Conservation (phyloP, 2,113 vertebrate genomes). For the Nycticebus coucang region DNA sequence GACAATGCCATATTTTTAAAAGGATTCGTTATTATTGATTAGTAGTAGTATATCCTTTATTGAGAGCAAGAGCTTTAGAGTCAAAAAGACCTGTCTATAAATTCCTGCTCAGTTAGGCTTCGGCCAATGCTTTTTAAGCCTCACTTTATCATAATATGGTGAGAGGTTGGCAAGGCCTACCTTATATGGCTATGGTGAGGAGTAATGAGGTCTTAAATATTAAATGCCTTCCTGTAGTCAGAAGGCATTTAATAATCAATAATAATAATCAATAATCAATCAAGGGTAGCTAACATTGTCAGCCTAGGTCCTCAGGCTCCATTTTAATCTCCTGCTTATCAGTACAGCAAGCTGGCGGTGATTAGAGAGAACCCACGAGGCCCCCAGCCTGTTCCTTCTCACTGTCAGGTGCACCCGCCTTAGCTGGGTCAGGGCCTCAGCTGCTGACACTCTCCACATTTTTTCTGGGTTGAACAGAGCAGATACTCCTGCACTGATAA, state of each 20-base stretch:
- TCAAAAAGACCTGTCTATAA: neutral
- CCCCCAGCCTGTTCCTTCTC: neutral
- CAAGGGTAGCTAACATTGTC: neutral
- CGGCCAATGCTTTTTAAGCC: neutral
- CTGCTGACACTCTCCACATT: neutral
- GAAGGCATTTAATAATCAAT: too few species aligned
- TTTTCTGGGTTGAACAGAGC: neutral
- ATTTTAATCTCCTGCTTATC: neutral
- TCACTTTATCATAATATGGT: neutral
- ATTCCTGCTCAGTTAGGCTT: neutral
- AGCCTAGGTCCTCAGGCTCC: neutral
- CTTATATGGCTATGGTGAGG: neutral
- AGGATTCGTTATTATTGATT: neutral
- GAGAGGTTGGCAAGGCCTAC: neutral
- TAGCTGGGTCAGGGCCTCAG: neutral
- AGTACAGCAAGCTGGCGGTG: neutral
- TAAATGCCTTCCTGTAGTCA: neutral
- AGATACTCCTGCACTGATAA: neutral
- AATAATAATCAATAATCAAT: too few species aligned
- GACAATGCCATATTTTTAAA: neutral
- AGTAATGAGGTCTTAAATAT: neutral
- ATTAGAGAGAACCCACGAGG: neutral
- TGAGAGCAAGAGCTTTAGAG: neutral
- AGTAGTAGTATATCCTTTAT: neutral
- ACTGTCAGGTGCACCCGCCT: rapidly evolving